Evolutionary conservation across 2,113 vertebrate species (phyloP), one percentile per base, ranked within the genome.

Genomic region (Nycticryphes semicollaris): DNA sequence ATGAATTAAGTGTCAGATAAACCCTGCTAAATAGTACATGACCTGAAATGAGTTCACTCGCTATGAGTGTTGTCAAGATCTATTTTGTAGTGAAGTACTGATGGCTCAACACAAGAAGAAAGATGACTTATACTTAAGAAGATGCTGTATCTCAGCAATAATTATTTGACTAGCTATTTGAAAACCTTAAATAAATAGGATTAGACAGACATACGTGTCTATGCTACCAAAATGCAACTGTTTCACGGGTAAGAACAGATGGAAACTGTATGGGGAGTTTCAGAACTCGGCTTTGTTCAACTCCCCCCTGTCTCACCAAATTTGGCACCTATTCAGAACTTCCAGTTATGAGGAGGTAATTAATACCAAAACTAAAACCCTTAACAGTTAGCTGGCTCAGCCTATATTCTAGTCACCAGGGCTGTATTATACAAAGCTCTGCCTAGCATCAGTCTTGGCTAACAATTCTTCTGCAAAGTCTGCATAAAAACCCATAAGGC

Each of bases 1-100:
- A 85, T 30, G 45, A 94, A 64, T 75, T 59, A 73, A 86, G 12
- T 81, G 67, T 66, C 67, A 90, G 67, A 77, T 85, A 96, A 96
- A 76, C 10, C 48, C 35, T 79, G 47, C 70, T 91, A 82, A 87
- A 77, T 41, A 80, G 63, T 54, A 90, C 8, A 9, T 76, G 90
- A 56, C 83, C 66, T 68, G 57, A 94, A 88, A 73, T 48, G 15
- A 88, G 63, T 53, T 56, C 79, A 85, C 23, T 80, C 85, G 45
- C 35, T 73, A 68, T 1, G 3, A 85, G 48, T 68, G 33, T 79
- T 88, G 57, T 88, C 75, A 88, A 87, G 57, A 83, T 35, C 60
- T 87, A 21, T 78, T 94, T 77, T 74, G 59, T 39, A 51, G 70
- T 1, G 4, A 77, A 48, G 24, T 45, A 64, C 35, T 53, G 57